These are phyloP conservation scores for Diceros bicornis DNA, from an alignment of 2,797 vertebrate species.

Conservation along the genomic window DNA sequence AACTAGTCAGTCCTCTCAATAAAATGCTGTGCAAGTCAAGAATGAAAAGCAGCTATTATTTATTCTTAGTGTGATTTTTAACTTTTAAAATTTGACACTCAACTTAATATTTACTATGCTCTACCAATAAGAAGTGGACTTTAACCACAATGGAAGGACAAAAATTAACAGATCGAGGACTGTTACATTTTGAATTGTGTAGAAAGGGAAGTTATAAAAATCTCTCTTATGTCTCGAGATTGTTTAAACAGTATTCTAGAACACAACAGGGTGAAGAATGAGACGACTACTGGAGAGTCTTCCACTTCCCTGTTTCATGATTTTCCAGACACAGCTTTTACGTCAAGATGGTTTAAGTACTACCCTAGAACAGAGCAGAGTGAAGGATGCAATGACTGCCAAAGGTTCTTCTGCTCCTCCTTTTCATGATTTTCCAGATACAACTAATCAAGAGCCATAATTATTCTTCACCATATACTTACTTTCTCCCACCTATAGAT, in stretches of 20 bases:
- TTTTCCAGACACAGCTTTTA: not conserved
- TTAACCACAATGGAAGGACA: not conserved
- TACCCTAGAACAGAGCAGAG: not conserved
- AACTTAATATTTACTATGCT: slow-evolving; percentile 37
- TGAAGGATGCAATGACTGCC: not conserved
- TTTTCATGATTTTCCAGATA: slow-evolving; percentile 41
- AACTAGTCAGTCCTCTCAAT: not conserved
- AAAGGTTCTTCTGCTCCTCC: not conserved
- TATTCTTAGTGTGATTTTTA: slow-evolving; percentile 29
- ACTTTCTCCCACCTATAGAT: slow-evolving; percentile 7
- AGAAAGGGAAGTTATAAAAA: slow-evolving; percentile 39
- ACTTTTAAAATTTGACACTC: slow-evolving; percentile 55
- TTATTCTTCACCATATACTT: slow-evolving; percentile 10
- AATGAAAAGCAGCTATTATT: slow-evolving; percentile 24
- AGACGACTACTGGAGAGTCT: not conserved
- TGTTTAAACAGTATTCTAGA: not conserved
- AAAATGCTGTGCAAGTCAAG: slow-evolving; percentile 34
- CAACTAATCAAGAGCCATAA: slow-evolving; percentile 19
- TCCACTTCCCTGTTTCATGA: not conserved
- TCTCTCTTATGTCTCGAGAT: not conserved
- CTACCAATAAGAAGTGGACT: slow-evolving; percentile 18
- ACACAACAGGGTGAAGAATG: not conserved
- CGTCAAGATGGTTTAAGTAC: not conserved
- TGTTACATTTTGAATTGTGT: not conserved
- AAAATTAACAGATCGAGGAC: not conserved